Conservation (phyloP, 2,888 invertebrate genomes). For the Cosmorhoe ocellata region DNA sequence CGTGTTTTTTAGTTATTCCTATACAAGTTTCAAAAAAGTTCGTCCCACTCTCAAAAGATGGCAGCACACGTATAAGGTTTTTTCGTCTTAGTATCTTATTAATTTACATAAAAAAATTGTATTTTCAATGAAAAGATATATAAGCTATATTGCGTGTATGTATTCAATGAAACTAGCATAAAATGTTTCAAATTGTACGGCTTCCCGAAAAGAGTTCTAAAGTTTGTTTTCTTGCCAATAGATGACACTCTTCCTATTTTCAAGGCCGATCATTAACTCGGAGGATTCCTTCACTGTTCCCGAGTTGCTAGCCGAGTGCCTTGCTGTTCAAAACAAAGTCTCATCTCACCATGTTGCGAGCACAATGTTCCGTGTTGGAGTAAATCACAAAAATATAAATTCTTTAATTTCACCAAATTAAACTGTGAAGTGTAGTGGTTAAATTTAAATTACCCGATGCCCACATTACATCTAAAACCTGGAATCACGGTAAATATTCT, state of each 20-base stretch:
- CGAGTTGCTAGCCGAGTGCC: no score
- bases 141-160: no score
- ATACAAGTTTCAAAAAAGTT: slow-evolving; percentile 25
- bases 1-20: slow-evolving; percentile 29
- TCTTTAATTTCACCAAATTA: neutral
- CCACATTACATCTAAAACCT: slow-evolving; percentile 76
- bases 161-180: no score
- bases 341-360: slow-evolving; percentile 62
- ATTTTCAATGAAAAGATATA: no score
- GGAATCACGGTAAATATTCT: slow-evolving; percentile 70
- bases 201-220: no score
- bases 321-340: slow-evolving; percentile 77
- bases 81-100: no score
- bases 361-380: slow-evolving; percentile 66
- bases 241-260: slow-evolving; percentile 48
- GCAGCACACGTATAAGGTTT: slow-evolving; percentile 21
- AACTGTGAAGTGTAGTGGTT: slow-evolving; percentile 63
- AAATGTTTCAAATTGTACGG: no score
- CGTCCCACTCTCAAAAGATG: slow-evolving; percentile 31
- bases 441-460: slow-evolving; percentile 60
- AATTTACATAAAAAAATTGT: no score
- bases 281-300: slow-evolving; percentile 19
- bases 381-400: slow-evolving; percentile 43
- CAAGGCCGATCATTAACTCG: slow-evolving; percentile 61
- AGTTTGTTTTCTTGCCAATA: slow-evolving; percentile 24